Evolutionary conservation across 1,140 invertebrate genomes (phyloP), one percentile per base, ranked within the genome.

Genomic region (Cherax quadricarinatus): DNA sequence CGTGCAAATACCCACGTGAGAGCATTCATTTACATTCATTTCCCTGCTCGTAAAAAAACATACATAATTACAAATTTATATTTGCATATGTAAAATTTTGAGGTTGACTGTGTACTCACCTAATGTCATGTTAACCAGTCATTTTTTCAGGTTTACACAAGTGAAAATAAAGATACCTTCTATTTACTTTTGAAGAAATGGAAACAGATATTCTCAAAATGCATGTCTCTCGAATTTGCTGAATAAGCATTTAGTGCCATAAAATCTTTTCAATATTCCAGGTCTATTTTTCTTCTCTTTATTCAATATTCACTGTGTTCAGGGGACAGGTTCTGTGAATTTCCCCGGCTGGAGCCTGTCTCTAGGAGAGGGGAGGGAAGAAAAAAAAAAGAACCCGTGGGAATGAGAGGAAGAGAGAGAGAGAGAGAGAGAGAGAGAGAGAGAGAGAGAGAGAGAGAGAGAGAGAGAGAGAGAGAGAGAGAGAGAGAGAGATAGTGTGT

Each of bases 181-280:
- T 21, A 70, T 70, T 21, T 75, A 3, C 24, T 30, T 75, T 7
- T 75, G 24, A 75, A 70, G 66, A 70, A 75, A 75, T 75, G 70
- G 70, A 30, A 75, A 24, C 70, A 75, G 70, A 30, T 75, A 30
- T 75, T 75, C 24, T n/a, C n/a, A 75, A 12, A 75, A 75, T 75
- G n/a, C 70, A 75, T 2, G 70, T 24, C 30, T 75, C 21, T 75
- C n/a, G 70, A 75, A 75, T 75, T 30, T 75, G 70, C 70, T 75
- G 70, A 75, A 75, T 12, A 30, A 75, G 70, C 24, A 75, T 30
- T 30, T 3, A 75, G 70, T 75, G 24, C 70, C 70, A 30, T n/a
- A 30, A 75, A 75, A 75, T 75, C 70, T 75, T 75, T 75, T 75
- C 70, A 75, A 75, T 75, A 75, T 75, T n/a, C 24, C 21, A n/a